These are phyloP conservation scores for Alloscopus bannaensis DNA, from an alignment of 2,888 invertebrate genomes.

Conservation along the genomic window DNA sequence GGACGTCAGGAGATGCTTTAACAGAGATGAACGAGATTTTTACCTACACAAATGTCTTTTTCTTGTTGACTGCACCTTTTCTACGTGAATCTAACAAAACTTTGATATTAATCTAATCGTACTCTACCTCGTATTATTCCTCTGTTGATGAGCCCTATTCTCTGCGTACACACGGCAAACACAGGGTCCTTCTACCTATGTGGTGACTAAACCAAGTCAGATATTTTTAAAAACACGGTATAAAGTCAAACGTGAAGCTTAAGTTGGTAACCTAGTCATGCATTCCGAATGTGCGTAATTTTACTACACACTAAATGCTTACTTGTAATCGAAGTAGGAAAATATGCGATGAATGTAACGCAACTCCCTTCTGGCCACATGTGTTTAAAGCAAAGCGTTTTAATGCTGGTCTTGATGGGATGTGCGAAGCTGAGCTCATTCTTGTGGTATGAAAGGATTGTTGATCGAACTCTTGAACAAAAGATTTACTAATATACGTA, in stretches of 20 bases:
- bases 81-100: no score
- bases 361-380: constrained; percentile 15
- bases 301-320: background rate
- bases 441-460: constrained; percentile 52
- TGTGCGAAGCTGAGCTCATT: constrained; percentile 44
- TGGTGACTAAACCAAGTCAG: constrained; percentile 14
- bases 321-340: no score
- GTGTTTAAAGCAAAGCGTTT: background rate
- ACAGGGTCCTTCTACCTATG: constrained; percentile 25
- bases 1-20: no score
- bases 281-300: constrained; percentile 22
- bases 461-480: background rate
- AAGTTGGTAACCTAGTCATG: background rate
- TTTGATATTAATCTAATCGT: no score
- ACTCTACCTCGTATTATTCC: background rate
- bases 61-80: no score
- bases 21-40: constrained; percentile 24
- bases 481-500: constrained; percentile 14
- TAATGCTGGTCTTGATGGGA: background rate
- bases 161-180: constrained; percentile 28
- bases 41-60: no score
- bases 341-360: background rate
- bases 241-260: background rate
- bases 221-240: constrained; percentile 15
- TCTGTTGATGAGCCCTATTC: constrained; percentile 42